phyloP scores from a whole-genome alignment of 1,140 invertebrate genomes.

The Zaprionus camerounensis region DNA sequence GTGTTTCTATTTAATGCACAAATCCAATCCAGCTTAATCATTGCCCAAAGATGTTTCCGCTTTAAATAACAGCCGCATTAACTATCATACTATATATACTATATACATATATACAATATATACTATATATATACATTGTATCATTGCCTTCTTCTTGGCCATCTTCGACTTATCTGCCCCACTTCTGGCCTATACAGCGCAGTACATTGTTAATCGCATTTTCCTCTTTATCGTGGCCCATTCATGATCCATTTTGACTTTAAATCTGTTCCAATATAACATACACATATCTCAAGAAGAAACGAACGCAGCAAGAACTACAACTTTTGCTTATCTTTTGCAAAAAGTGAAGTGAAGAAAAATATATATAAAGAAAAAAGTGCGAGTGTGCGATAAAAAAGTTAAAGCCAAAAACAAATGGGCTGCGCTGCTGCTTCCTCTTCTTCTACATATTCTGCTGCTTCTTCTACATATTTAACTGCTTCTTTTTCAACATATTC shows the following conservation, averaged over 20 bases:
- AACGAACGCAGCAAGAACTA: background rate
- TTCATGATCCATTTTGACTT: background rate
- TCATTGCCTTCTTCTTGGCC: background rate
- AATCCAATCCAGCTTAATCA: background rate
- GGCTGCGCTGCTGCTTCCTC: no score
- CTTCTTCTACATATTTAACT: no score
- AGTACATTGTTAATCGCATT: background rate
- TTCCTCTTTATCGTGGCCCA: background rate
- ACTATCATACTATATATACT: conserved; percentile 16
- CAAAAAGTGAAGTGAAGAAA: conserved; percentile 6
- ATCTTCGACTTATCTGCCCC: no score
- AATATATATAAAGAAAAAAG: background rate
- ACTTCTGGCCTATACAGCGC: background rate
- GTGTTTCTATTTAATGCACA: no score
- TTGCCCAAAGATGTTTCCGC: background rate
- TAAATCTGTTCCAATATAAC: no score
- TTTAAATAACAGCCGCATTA: conserved; percentile 20
- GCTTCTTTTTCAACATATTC: no score
- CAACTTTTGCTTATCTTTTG: conserved; percentile 6
- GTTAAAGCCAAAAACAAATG: background rate
- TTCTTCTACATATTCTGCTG: no score
- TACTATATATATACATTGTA: background rate
- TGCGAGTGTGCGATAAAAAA: background rate
- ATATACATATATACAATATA: background rate
- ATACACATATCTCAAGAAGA: conserved; percentile 22